Evolutionary conservation across 2,888 invertebrate genomes (phyloP).

Genomic region (Troides oblongomaculatus): DNA sequence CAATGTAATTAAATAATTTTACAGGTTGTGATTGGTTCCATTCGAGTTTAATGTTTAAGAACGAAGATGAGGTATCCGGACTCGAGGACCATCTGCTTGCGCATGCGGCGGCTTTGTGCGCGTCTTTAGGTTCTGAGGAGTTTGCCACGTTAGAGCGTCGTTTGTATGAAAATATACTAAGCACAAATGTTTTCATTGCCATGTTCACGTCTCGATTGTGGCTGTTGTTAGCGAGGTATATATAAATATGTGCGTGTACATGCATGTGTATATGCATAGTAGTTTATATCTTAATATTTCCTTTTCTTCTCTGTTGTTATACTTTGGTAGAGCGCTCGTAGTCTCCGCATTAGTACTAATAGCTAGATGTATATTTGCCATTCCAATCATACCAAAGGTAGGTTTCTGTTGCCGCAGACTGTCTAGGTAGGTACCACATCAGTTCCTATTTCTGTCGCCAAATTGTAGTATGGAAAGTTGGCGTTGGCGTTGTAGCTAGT

Average conservation of each 20-base stretch:
- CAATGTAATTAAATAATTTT: constrained; percentile 32
- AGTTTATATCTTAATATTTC: too few species aligned
- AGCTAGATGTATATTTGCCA: too few species aligned
- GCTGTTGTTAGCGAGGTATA: constrained; percentile 58
- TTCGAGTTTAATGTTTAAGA: constrained; percentile 44
- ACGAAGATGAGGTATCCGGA: constrained; percentile 36
- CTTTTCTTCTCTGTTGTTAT: too few species aligned
- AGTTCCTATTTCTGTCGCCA: too few species aligned
- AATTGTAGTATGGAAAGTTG: too few species aligned
- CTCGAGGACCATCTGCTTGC: constrained; percentile 54
- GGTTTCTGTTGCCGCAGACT: too few species aligned
- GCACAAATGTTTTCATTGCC: constrained; percentile 48
- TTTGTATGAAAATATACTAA: constrained; percentile 53
- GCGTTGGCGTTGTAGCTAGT: too few species aligned
- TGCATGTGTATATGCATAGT: too few species aligned
- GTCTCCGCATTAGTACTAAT: too few species aligned
- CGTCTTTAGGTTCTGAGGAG: constrained; percentile 46
- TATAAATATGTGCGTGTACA: constrained; percentile 27
- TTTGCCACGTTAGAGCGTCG: constrained; percentile 46
- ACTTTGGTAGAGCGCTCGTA: too few species aligned
- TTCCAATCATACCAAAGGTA: too few species aligned
- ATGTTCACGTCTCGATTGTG: constrained; percentile 62
- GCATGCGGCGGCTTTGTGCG: constrained; percentile 44
- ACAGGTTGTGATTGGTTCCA: constrained; percentile 59
- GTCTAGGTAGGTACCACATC: too few species aligned